Base-by-base conservation (phyloP, 2,888 invertebrate species). In the Polyploca ridens region DNA sequence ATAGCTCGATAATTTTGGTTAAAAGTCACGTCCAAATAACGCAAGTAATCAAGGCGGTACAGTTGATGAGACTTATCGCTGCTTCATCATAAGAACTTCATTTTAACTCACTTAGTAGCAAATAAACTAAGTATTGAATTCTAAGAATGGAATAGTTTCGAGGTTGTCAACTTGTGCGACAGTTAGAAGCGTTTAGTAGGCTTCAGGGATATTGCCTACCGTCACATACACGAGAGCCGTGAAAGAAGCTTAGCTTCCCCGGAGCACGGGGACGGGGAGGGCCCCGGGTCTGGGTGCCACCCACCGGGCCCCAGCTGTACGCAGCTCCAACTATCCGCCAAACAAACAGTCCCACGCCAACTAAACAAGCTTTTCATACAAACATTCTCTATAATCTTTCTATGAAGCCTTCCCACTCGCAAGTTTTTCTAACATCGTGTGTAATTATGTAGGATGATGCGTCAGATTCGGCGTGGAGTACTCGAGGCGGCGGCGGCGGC, bases 381-480 rank as follows among this genome's bases (percentile, higher is more conserved):
- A 54, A 19, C 10, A 19, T 3, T 13, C 6, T 41, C 3, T 38
- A 38, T 16, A 16, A 49, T 54, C 16, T 54, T 19, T n/a, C 6
- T 54, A 54, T 3, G 54, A 54, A 54, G 19, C 16, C n/a, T 14
- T 16, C 49, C 49, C 49, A 54, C 54, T 16, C 54, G 54, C 3
- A 5, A 54, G 19, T 54, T 54, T 54, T 54, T 54, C 54, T 54
- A 10, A 10, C 5, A n/a, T n/a, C 19, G 10, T 19, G 19, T 54
- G 19, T 54, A 16, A 54, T 54, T 54, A 54, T 54, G 19, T 54
- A 19, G 54, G 54, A 54, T 54, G 54, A 54, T 16, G n/a, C 54
- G 54, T 19, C 54, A 54, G 10, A 19, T 54, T 54, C 19, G 10
- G 54, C 16, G 49, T 19, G 54, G 16, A 54, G 54, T 19, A 19